A percentile compares a stretch with the other conserved stretches of the same genome.
phyloP scores from a whole-genome alignment of 1,140 invertebrate genomes.

The Hestina assimilis region DNA sequence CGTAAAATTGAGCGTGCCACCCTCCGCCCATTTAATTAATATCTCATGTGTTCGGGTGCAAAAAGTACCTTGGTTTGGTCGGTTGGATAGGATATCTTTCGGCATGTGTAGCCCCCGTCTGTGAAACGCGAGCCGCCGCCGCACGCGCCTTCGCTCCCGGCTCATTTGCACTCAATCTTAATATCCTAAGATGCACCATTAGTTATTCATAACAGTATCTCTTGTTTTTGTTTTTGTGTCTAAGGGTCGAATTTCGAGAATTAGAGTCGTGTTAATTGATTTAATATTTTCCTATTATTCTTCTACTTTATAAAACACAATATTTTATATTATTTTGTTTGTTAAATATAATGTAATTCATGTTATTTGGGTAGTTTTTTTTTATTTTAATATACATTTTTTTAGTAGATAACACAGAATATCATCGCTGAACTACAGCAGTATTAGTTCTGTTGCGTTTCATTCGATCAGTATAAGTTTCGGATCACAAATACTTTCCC shows the following conservation, averaged over 20 bases:
- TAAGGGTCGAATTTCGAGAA: slow-evolving; percentile 12
- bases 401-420: too few relatives aligned
- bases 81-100: slow-evolving; percentile 44
- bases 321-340: too few relatives aligned
- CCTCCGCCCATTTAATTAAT: slow-evolving; percentile 67
- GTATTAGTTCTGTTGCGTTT: too few relatives aligned
- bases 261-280: slow-evolving; percentile 1
- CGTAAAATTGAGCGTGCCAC: slow-evolving; percentile 60
- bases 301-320: too few relatives aligned
- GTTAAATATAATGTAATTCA: too few relatives aligned
- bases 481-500: too few relatives aligned
- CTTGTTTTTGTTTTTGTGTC: slow-evolving; percentile 20
- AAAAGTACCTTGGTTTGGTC: slow-evolving; percentile 42
- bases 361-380: too few relatives aligned
- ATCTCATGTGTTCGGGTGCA: slow-evolving; percentile 58
- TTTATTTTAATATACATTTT: too few relatives aligned
- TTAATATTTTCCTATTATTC: not conserved
- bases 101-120: slow-evolving; percentile 29
- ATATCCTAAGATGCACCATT: slow-evolving; percentile 31
- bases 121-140: slow-evolving; percentile 21
- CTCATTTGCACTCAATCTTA: slow-evolving; percentile 32
- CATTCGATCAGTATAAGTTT: too few relatives aligned
- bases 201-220: slow-evolving; percentile 14
- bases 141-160: slow-evolving; percentile 24
- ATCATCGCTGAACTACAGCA: too few relatives aligned